phyloP scores from a whole-genome alignment of 2,888 invertebrate species.

The Adelphocoris suturalis region DNA sequence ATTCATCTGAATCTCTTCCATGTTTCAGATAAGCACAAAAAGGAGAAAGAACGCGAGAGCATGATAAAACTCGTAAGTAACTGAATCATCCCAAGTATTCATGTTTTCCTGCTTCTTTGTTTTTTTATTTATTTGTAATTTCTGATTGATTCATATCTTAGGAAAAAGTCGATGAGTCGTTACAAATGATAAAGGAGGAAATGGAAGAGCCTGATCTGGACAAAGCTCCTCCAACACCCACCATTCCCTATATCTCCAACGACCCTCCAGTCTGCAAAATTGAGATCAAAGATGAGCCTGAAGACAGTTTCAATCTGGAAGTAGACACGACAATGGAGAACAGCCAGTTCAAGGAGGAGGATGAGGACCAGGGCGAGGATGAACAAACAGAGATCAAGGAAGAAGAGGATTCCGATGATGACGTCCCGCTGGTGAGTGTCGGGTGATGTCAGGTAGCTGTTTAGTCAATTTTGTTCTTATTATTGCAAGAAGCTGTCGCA shows the following conservation, averaged over 20 bases:
- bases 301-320: slow-evolving; percentile 78
- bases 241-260: slow-evolving; percentile 41
- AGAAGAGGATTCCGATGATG: slow-evolving; percentile 85
- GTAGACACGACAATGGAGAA: slow-evolving; percentile 76
- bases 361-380: slow-evolving; percentile 80
- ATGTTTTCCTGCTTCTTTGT: background rate
- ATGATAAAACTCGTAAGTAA: slow-evolving; percentile 47
- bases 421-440: slow-evolving; percentile 85
- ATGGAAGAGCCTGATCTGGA: slow-evolving; percentile 66
- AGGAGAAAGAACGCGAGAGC: slow-evolving; percentile 51
- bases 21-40: slow-evolving; percentile 46
- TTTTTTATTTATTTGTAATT: background rate
- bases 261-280: slow-evolving; percentile 55
- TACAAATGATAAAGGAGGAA: slow-evolving; percentile 63
- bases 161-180: slow-evolving; percentile 59
- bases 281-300: slow-evolving; percentile 79
- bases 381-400: slow-evolving; percentile 76
- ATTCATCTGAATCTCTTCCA: background rate
- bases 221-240: slow-evolving; percentile 61
- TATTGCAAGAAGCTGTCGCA: no score
- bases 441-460: background rate
- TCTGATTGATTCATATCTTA: background rate
- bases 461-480: background rate
- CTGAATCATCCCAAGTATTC: background rate
- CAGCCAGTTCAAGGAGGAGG: slow-evolving; percentile 77